Conservation (phyloP, 2,113 vertebrate species). For the Aegithalos caudatus region DNA sequence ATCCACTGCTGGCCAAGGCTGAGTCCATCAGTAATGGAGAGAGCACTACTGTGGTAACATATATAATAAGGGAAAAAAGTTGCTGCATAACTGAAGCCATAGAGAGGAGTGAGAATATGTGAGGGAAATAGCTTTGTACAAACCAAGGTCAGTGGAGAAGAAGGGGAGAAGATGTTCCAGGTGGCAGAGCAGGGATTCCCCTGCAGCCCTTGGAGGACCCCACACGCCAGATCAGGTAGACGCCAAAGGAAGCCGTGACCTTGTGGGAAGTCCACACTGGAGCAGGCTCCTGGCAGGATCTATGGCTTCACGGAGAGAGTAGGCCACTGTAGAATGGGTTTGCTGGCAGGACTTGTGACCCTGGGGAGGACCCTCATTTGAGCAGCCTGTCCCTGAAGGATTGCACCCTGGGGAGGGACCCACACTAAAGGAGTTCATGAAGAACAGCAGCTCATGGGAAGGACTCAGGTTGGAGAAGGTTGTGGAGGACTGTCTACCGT, state of each 20-base stretch:
- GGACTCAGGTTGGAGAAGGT: not conserved
- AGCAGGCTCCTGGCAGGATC: not conserved
- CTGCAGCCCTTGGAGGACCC: not conserved
- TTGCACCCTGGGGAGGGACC: not conserved
- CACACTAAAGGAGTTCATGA: not conserved
- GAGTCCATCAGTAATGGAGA: not conserved
- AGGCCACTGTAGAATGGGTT: not conserved
- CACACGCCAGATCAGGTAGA: not conserved
- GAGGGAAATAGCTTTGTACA: not conserved
- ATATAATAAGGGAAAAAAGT: not conserved
- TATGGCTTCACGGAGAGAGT: not conserved
- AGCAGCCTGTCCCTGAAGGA: not conserved
- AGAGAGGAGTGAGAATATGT: no score
- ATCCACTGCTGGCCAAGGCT: not conserved
- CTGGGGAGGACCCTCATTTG: not conserved
- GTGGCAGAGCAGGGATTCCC: not conserved
- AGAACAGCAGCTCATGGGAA: not conserved
- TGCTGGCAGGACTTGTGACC: not conserved
- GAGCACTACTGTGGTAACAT: not conserved
- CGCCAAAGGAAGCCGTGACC: not conserved
- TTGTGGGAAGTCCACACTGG: no score
- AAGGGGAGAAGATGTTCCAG: not conserved
- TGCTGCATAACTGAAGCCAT: not conserved
- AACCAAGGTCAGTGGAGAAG: not conserved
- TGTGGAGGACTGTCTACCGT: not conserved